Evolutionary conservation across 2,113 vertebrate species (phyloP), one percentile per base, ranked within the genome.

Genomic region (Naja naja): DNA sequence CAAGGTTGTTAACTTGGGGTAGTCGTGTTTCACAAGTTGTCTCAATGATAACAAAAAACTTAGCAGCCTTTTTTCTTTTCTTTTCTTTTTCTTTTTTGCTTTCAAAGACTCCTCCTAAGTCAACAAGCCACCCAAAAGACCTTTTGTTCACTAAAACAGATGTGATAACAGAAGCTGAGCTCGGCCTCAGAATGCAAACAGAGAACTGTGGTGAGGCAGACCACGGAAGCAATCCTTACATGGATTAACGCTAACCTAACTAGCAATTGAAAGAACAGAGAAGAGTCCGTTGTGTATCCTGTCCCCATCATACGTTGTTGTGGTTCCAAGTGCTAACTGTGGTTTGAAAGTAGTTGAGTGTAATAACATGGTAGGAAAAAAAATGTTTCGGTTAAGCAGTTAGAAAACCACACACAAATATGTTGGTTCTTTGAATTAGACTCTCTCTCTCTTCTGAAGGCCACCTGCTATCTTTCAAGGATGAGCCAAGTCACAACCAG

Each of bases 1-100:
- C 53, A 53, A 93, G 43, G 5, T 6, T 88, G 43, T 74, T 88
- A 54, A 30, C 18, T 34, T 49, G 91, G 22, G 9, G 45, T 23
- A 64, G 85, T 56, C 39, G 23, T 55, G 53, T 89, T 92, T 92
- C 53, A 88, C 55, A 92, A 52, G 69, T 74, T 92, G 56, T 81
- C 91, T 87, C 92, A 47, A 8, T 8, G 54, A 49, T 53, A 94
- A 69, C 45, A 94, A 94, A 94, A 95, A 95, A 91, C 39, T 52
- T 92, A 20, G 47, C 96, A 81, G 49, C 49, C 7, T 4, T 93
- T 89, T 81, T 64, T 60, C 30, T 60, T 56, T 23, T 45, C 7
- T 4, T 93, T 89, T 81, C 30, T 60, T 60, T 60, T 56, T 23
- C 2, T 23, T 60, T 60, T 64, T 92, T 60, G 0, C 54, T 69